phyloP scores from a whole-genome alignment of 2,888 invertebrate species.

The Meteorus cinctellus region DNA sequence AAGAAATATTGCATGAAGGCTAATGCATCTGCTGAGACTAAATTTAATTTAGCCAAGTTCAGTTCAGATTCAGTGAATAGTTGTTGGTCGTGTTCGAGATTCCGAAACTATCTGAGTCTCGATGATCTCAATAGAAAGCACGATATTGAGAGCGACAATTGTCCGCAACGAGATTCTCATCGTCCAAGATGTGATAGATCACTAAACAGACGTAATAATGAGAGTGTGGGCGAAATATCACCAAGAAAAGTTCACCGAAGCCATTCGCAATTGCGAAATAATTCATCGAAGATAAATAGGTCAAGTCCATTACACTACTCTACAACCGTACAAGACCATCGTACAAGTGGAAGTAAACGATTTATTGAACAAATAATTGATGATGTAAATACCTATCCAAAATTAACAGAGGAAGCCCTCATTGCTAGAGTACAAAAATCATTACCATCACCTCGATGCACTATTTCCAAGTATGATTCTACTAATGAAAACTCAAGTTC shows the following conservation, averaged over 20 bases:
- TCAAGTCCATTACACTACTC: constrained; percentile 16
- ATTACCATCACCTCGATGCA: constrained; percentile 44
- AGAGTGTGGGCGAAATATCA: not conserved
- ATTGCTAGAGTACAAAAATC: constrained; percentile 37
- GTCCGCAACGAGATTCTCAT: not conserved
- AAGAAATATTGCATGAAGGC: constrained; percentile 58
- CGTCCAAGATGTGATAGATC: not conserved
- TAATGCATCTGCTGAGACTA: constrained; percentile 64
- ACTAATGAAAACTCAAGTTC: constrained; percentile 54
- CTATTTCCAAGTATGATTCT: constrained; percentile 51
- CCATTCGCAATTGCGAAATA: constrained; percentile 11
- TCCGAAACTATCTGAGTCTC: constrained; percentile 18
- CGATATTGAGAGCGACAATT: constrained; percentile 15
- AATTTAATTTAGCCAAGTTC: constrained; percentile 61
- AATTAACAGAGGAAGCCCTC: constrained; percentile 23
- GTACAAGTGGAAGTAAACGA: not conserved
- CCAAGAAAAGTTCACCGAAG: not conserved
- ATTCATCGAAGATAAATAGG: not conserved
- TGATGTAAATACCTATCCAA: constrained; percentile 35
- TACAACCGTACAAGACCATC: not conserved
- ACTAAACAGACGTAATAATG: not conserved
- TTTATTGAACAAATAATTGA: constrained; percentile 14
- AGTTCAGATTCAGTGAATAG: constrained; percentile 49
- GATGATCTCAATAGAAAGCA: constrained; percentile 27
- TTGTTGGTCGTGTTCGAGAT: constrained; percentile 23